Base-by-base conservation (phyloP, 2,888 invertebrate species). In the Drosophila cyrtoloma region DNA sequence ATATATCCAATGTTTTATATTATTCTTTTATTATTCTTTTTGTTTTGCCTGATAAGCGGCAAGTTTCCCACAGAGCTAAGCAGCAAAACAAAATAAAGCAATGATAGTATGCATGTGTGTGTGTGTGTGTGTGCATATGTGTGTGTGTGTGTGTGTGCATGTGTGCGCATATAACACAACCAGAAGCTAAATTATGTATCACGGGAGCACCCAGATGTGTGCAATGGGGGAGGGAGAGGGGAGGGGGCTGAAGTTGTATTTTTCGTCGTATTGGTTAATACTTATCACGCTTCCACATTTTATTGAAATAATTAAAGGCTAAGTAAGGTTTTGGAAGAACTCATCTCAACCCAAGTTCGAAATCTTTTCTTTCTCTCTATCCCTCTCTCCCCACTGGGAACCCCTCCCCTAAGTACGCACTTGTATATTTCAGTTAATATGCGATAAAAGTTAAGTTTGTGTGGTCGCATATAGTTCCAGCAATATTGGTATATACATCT, bases 61-160 rank as follows among this genome's bases (percentile, higher is more conserved):
- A 51, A 75, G 79, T 78, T 77, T 78, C 77, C 75, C 77, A 78
- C 77, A 75, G 66, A 58, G 26, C 26, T 26, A 16, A 65, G 73
- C 44, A 57, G 60, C 51, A 39, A 60, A 66, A 39, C 50, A 32
- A 61, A 77, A 59, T 39, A 56, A 47, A 16, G 50, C 60, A 60
- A 71, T 77, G 37, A 58, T 26, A 35, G 33, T 51, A 19, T 16
- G 26, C 10, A 35, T 19, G 37, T 51, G 28, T n/a, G 28, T 26
- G n/a, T 47, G 22, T 44, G 7, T 50, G 35, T n/a, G 7, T 26
- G 28, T 47, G 22, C 32, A 5, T 50, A 26, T n/a, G 7, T 26
- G 22, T 37, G 28, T 22, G n/a, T 37, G 28, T 32, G 10, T 55
- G 12, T 14, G 12, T 47, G 12, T 56, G 9, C 39, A 5, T 56